A percentile compares a stretch with the other conserved stretches of the same genome.
Conservation (phyloP, 2,888 invertebrate species). For the Arrhopalites spinosus region DNA sequence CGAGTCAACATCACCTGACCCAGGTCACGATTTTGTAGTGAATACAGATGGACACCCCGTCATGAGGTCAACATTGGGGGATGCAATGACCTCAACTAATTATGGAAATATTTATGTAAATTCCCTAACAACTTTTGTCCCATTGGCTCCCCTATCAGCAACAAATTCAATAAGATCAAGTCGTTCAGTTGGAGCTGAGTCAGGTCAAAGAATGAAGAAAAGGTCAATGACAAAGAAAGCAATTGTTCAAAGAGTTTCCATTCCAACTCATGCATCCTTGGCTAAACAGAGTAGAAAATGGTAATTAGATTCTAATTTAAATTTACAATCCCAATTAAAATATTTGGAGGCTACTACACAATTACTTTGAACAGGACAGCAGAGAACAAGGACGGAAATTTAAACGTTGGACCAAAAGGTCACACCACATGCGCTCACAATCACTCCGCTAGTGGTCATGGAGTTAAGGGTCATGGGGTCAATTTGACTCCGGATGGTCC, state of each 20-base stretch:
- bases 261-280: conserved; percentile 49
- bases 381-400: conserved; percentile 31
- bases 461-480: no score
- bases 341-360: conserved; percentile 3
- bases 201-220: conserved; percentile 24
- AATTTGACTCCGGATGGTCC: no score
- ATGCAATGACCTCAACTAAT: no score
- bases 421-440: conserved; percentile 14
- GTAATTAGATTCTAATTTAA: conserved; percentile 27
- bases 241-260: conserved; percentile 47
- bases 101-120: no score
- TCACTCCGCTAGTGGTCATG: conserved; percentile 13
- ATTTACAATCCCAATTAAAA: neutral
- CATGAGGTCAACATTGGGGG: no score
- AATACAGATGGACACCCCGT: no score
- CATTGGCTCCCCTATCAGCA: neutral
- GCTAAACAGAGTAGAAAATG: conserved; percentile 45
- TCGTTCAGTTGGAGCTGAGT: conserved; percentile 10
- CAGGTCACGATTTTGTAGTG: neutral
- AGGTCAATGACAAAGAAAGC: conserved; percentile 43
- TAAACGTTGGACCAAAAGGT: neutral
- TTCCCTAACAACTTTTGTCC: no score
- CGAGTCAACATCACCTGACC: no score
- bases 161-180: conserved; percentile 3
- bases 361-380: conserved; percentile 32